Base-by-base conservation (phyloP, 1,140 invertebrate genomes). In the Sesamia nonagrioides region DNA sequence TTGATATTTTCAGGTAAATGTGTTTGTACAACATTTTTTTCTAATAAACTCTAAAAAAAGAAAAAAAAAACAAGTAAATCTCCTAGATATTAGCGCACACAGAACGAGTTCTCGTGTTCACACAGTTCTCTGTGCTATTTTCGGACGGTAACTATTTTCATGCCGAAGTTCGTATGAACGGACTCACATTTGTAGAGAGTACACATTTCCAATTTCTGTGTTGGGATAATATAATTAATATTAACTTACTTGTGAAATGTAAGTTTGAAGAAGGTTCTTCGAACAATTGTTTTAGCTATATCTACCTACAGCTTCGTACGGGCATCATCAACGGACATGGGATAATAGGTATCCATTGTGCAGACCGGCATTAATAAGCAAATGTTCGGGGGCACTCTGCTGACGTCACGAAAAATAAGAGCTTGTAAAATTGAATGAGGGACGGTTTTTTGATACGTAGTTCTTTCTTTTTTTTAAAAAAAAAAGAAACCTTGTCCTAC, bases 131-230 rank as follows among this genome's bases (percentile, higher is more conserved):
- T 40, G 61, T 4, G 17, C 63, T 68, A 68, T 68, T 68, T 68
- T 48, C 13, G 63, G 17, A 17, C 63, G 18, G 37, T 15, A 17
- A 27, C 63, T 68, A 68, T 68, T 68, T 68, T 48, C 18, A 48
- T 68, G n/a, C 63, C 27, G 27, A 6, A 68, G 63, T 68, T 40
- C 63, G 63, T 45, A 66, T 66, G 61, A 66, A 66, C 61, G 17
- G 13, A 45, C 58, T 37, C 61, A 13, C 3, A 21, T 66, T 42
- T 66, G 40, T 66, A 13, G 1, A 45, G 40, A 48, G 9, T 2
- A 37, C 40, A 63, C 35, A 9, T 40, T 17, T 17, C 4, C n/a
- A 37, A 63, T 40, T 37, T 40, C 17, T 63, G 35, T 40, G 35
- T 37, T 40, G 6, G 35, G 52, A 56, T 21, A 21, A 8, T 56